Conservation (phyloP, 1,140 invertebrate genomes). For the Amphibalanus amphitrite region DNA sequence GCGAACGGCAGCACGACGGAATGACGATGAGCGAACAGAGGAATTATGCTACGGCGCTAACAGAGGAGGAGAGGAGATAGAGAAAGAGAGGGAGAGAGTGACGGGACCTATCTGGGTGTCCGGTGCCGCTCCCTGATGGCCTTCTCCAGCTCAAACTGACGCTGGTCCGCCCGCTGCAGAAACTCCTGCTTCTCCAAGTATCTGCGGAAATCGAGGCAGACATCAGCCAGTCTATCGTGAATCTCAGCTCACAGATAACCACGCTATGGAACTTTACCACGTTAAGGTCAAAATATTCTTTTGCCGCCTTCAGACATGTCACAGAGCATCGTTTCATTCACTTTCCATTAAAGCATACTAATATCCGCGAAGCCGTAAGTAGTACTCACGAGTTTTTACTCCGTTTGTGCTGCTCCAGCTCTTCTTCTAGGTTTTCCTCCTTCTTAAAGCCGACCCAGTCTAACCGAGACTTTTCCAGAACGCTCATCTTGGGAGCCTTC, state of each 20-base stretch:
- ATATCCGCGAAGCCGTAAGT: too few relatives aligned
- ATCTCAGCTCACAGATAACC: too few relatives aligned
- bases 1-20: too few relatives aligned
- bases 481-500: not conserved
- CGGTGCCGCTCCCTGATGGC: constrained; percentile 4
- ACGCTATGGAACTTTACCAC: too few relatives aligned
- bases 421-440: not conserved
- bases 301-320: too few relatives aligned
- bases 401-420: not conserved
- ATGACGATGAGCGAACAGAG: too few relatives aligned
- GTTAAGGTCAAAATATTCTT: too few relatives aligned
- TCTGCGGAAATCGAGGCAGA: constrained; percentile 7
- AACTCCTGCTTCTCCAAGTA: constrained; percentile 14
- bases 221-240: too few relatives aligned
- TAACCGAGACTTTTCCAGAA: not conserved
- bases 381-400: not conserved
- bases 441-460: not conserved
- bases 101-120: not conserved
- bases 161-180: constrained; percentile 11
- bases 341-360: too few relatives aligned
- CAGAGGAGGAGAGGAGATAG: not conserved
- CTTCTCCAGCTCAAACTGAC: constrained; percentile 12
- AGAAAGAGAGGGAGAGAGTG: not conserved
- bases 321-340: too few relatives aligned
- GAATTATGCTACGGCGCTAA: too few relatives aligned